Percentiles rank a stretch among this genome's conserved stretches.
These are phyloP conservation scores for Microcaecilia unicolor DNA, from an alignment of 2,797 vertebrate species.

Conservation along the genomic window DNA sequence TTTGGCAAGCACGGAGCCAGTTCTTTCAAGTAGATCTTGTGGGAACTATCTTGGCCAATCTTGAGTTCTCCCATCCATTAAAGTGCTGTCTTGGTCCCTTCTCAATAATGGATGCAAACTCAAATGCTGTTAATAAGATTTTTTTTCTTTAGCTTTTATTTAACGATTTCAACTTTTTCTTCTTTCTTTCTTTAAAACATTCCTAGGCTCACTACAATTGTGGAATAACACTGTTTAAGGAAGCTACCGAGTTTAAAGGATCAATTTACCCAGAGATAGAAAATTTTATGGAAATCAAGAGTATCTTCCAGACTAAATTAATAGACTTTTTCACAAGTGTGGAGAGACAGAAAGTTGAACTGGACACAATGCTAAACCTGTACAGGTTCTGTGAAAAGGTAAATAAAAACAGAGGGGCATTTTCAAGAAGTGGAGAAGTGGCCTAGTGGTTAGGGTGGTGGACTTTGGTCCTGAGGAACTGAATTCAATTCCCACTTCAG, in stretches of 20 bases:
- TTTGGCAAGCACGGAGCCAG: too few relatives aligned
- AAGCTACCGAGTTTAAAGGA: constrained; percentile 52
- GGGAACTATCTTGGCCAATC: too few relatives aligned
- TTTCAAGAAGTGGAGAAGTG: too few relatives aligned
- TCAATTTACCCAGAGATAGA: constrained; percentile 44
- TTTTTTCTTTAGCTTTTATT: not conserved
- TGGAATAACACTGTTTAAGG: constrained; percentile 55
- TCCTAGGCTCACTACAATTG: constrained; percentile 65
- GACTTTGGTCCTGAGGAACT: too few relatives aligned
- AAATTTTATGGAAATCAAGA: constrained; percentile 50
- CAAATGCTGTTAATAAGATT: not conserved
- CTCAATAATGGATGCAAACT: not conserved
- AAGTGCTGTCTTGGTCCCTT: not conserved
- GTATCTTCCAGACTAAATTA: constrained; percentile 67
- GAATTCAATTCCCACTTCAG: too few relatives aligned
- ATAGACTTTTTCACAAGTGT: constrained; percentile 63
- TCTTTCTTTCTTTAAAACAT: not conserved
- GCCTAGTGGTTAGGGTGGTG: too few relatives aligned
- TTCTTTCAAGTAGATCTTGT: too few relatives aligned
- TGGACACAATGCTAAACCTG: constrained; percentile 56
- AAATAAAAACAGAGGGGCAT: too few relatives aligned
- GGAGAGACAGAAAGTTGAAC: constrained; percentile 60
- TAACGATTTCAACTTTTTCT: not conserved
- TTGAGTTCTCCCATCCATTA: not conserved
- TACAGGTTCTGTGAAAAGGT: constrained; percentile 75